Conservation (phyloP, 2,888 invertebrate genomes). For the Keiferia lycopersicella region DNA sequence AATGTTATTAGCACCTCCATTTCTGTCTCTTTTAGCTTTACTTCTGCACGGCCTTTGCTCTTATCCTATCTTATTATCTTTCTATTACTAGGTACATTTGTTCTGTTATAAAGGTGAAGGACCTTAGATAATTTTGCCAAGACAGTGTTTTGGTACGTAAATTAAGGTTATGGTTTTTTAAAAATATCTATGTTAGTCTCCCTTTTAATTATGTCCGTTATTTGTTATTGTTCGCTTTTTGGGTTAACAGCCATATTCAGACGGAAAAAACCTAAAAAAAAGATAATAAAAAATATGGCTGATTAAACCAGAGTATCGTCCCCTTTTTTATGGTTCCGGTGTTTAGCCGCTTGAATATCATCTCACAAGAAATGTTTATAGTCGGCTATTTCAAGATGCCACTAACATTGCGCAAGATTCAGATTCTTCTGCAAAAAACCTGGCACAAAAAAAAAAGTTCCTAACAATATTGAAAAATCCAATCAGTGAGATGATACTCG, state of each 20-base stretch:
- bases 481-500: slow-evolving; percentile 41
- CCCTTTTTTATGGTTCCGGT: slow-evolving; percentile 31
- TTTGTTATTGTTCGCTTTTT: slow-evolving; percentile 28
- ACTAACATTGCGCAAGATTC: too few relatives aligned
- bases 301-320: slow-evolving; percentile 31
- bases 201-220: slow-evolving; percentile 13
- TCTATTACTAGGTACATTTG: slow-evolving; percentile 28
- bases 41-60: slow-evolving; percentile 41
- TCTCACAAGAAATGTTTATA: slow-evolving; percentile 35
- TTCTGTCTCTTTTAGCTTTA: slow-evolving; percentile 27
- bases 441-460: too few relatives aligned
- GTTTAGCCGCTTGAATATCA: slow-evolving; percentile 39
- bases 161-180: too few relatives aligned
- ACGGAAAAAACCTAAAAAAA: background rate
- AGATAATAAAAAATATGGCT: slow-evolving; percentile 16
- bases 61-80: slow-evolving; percentile 37
- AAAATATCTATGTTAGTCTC: too few relatives aligned
- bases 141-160: too few relatives aligned
- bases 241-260: slow-evolving; percentile 23
- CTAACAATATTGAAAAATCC: too few relatives aligned
- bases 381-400: too few relatives aligned
- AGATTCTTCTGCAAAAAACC: too few relatives aligned
- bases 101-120: slow-evolving; percentile 40
- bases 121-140: too few relatives aligned
- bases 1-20: slow-evolving; percentile 22